Percentiles rank a stretch among this genome's conserved stretches.
Evolutionary conservation across 1,140 invertebrate species (phyloP).

Genomic region (Venustaconcha ellipsiformis): DNA sequence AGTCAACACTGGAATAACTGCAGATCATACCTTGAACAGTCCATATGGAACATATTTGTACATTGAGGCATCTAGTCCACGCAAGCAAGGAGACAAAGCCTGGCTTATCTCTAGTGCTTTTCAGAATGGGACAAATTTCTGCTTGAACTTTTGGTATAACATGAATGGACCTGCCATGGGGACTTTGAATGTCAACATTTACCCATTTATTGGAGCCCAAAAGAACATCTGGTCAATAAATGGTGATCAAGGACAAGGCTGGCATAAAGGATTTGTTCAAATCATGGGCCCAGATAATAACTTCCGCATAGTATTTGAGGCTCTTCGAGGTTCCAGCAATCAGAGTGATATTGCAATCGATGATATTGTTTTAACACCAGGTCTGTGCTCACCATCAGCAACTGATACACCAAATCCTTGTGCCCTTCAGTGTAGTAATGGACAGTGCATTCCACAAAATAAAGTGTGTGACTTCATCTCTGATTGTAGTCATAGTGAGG

Average conservation of each 20-base stretch:
- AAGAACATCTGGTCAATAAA: conserved; percentile 43
- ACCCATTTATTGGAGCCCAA: conserved; percentile 13
- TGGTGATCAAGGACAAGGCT: conserved; percentile 55
- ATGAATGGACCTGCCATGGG: conserved; percentile 77
- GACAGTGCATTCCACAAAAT: conserved; percentile 39
- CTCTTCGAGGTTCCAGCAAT: conserved; percentile 37
- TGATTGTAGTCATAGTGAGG: conserved; percentile 58
- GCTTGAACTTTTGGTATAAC: conserved; percentile 77
- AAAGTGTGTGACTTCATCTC: conserved; percentile 59
- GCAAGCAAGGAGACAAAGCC: conserved; percentile 51
- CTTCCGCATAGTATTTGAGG: conserved; percentile 51
- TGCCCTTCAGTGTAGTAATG: conserved; percentile 39
- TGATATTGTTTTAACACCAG: conserved; percentile 46
- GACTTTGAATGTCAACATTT: conserved; percentile 46
- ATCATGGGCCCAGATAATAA: conserved; percentile 24
- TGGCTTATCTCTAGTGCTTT: conserved; percentile 48
- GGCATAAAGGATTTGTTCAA: conserved; percentile 45
- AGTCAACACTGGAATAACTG: conserved; percentile 46
- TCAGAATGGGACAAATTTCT: conserved; percentile 39
- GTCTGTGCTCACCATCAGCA: conserved; percentile 30
- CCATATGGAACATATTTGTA: conserved; percentile 62
- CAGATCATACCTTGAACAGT: conserved; percentile 47
- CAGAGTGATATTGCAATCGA: conserved; percentile 60
- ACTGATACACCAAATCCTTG: conserved; percentile 35
- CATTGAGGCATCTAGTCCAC: conserved; percentile 59